Percentiles rank a stretch among this genome's conserved stretches.
Conservation (phyloP, 2,797 vertebrate genomes). For the Coendou prehensilis region DNA sequence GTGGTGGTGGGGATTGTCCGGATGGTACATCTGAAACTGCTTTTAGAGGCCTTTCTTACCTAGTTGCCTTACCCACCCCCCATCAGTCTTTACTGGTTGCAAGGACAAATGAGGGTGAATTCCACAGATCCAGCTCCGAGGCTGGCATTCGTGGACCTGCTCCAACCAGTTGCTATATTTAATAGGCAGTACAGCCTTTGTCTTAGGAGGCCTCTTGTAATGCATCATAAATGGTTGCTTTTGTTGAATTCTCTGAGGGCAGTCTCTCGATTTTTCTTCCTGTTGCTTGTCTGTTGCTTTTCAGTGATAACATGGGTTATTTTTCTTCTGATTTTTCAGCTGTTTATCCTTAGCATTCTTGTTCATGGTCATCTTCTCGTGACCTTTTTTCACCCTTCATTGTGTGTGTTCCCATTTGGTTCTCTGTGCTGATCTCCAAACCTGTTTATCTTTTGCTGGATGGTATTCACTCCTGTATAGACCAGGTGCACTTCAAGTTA, state of each 20-base stretch:
- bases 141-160: not conserved
- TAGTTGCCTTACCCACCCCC: not conserved
- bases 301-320: not conserved
- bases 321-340: not conserved
- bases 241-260: not conserved
- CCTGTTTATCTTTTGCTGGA: not conserved
- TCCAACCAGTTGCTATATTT: not conserved
- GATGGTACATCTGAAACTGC: not conserved
- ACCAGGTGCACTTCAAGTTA: not conserved
- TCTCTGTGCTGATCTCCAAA: not conserved
- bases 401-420: not conserved
- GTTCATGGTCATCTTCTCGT: not conserved
- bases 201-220: not conserved
- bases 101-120: not conserved
- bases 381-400: not conserved
- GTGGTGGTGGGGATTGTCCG: not conserved
- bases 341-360: not conserved
- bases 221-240: not conserved
- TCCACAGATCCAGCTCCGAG: not conserved
- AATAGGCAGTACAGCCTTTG: not conserved
- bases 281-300: not conserved
- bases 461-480: not conserved
- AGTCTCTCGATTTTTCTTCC: not conserved
- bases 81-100: not conserved
- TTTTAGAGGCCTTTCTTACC: not conserved